Evolutionary conservation across 2,797 vertebrate species (phyloP), one percentile per base, ranked within the genome.

Genomic region (Epinephelus awoara): DNA sequence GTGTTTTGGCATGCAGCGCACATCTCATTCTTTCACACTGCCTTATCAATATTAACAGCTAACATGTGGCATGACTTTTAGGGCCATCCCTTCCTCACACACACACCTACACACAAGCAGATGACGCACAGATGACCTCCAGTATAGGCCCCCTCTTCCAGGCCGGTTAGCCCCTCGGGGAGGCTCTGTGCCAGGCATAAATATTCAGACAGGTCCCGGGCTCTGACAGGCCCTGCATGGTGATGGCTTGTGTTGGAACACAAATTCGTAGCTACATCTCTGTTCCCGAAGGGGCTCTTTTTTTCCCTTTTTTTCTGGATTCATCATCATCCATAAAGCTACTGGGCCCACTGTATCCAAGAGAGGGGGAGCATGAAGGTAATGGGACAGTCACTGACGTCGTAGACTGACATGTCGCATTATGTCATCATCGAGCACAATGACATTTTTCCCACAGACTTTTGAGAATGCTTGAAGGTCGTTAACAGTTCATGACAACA

Each of bases 1-100:
- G 46, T 46, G 34, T 78, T 66, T 87, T 2, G 62, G 63, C 58
- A 80, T 87, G 55, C 67, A 67, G 71, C 21, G 14, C 23, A 51
- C 75, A 46, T 75, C 34, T 25, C 57, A 40, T 55, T 38, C 34
- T 51, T 64, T 80, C 54, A 55, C 64, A 58, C 73, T 27, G 49
- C 56, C 67, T 59, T 67, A 87, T 92, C 84, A 90, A 83, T 88
- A 92, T 89, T 87, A 89, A 92, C 79, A 63, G 69, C 77, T 55
- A 82, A 82, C 81, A 85, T 82, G 77, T 84, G 73, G 71, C 71
- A 75, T 75, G 77, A 87, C 75, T 83, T 88, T 90, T 72, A 51
- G 68, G 40, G 29, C 23, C 34, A 59, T 80, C 80, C 73, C 66
- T 77, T 81, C 61, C 82, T 15, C 50, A 25, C 58, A 23, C 62